Conservation (phyloP, 2,113 vertebrate species). For the Chelonoidis abingdonii region DNA sequence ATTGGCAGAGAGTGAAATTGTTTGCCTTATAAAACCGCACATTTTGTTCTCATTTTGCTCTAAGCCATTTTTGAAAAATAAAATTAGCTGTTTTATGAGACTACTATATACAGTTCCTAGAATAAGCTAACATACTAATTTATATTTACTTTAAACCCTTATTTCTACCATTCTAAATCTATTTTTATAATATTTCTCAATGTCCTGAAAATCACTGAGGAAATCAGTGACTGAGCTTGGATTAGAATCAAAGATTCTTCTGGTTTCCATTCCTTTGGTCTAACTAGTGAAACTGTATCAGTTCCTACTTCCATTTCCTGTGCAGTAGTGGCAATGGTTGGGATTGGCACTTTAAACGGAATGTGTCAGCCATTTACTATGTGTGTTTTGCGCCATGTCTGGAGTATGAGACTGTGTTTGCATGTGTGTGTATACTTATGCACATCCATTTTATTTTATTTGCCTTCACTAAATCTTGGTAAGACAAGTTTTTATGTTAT, state of each 20-base stretch:
- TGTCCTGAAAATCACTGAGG: background rate
- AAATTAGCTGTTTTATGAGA: background rate
- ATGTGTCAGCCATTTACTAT: background rate
- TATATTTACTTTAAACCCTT: background rate
- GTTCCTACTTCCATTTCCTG: background rate
- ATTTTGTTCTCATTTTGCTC: background rate
- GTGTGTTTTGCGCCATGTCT: background rate
- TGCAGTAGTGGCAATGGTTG: background rate
- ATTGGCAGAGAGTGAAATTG: background rate
- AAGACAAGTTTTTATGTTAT: slow-evolving; percentile 1
- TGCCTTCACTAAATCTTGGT: background rate
- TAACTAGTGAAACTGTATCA: background rate
- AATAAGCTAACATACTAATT: background rate
- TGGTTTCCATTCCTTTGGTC: background rate
- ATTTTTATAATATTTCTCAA: background rate
- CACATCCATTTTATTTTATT: background rate
- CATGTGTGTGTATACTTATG: background rate
- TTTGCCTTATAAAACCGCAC: background rate
- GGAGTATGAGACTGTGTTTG: background rate
- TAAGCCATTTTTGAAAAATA: background rate
- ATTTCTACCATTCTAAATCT: background rate
- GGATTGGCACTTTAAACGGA: background rate
- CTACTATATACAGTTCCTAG: background rate
- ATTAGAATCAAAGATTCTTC: background rate
- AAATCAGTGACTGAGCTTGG: background rate